Evolutionary conservation across 2,888 invertebrate species (phyloP), one percentile per base, ranked within the genome.

Genomic region (Dasypolia templi): DNA sequence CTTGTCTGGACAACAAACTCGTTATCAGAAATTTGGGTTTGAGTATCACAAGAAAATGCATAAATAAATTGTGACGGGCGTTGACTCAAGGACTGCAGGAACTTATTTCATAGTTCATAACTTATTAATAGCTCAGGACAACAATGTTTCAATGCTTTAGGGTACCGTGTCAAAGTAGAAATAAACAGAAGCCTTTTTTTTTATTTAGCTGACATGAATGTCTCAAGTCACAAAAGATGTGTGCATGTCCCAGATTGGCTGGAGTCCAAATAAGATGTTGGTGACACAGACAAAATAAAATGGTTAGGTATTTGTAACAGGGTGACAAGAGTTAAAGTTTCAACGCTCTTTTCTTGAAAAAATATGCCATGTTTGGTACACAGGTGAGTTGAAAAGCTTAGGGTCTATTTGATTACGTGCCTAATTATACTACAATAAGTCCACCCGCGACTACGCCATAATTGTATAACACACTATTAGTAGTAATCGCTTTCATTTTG

Each of bases 71-170:
- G 69, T 58, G 59, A 77, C 59, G 26, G 83, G 49, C 73, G 69
- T 69, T 44, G 19, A 1, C 62, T 63, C 81, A 81, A 81, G 81
- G 81, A 29, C 55, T 73, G 3, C 79, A 81, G 83, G 81, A 83
- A 81, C 68, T 78, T n/a, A 49, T 39, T 32, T 29, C 44, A 32
- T 35, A 59, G 5, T 46, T 46, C 6, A 5, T 2, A 39, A 32
- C 19, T 35, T 68, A 77, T 64, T 35, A 76, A 69, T 82, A 62
- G 0, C 42, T 39, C n/a, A 29, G 29, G 19, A 49, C 51, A 14
- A 44, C 14, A 44, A n/a, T 39, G n/a, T 39, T 74, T 46, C 29
- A 46, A 32, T 22, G 4, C 1, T 55, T 75, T 26, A 32, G 29
- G 32, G 46, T 55, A 75, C 44, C 29, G 29, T 76, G 2, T 46